Evolutionary conservation across 2,888 invertebrate genomes (phyloP).

Genomic region (Bembecia ichneumoniformis): DNA sequence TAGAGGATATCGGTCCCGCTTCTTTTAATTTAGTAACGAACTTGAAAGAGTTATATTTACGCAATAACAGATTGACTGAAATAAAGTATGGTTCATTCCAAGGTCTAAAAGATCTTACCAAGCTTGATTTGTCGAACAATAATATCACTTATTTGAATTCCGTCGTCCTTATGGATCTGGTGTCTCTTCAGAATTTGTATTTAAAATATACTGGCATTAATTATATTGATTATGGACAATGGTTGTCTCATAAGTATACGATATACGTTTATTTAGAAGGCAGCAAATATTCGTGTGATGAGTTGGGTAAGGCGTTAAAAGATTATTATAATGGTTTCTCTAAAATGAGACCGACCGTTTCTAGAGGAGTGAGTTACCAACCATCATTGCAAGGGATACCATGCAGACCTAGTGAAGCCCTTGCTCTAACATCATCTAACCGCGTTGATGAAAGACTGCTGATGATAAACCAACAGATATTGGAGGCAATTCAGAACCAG

Average conservation of each 20-base stretch:
- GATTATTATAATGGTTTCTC: constrained; percentile 49
- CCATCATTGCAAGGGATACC: constrained; percentile 49
- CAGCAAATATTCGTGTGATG: constrained; percentile 47
- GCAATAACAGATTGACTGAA: constrained; percentile 30
- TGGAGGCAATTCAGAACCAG: constrained; percentile 50
- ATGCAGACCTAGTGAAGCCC: constrained; percentile 20
- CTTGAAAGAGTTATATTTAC: constrained; percentile 37
- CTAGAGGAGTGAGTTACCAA: constrained; percentile 13
- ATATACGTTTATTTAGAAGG: constrained; percentile 45
- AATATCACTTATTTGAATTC: constrained; percentile 38
- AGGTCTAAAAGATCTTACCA: constrained; percentile 28
- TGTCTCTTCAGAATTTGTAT: constrained; percentile 32
- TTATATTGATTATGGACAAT: constrained; percentile 34
- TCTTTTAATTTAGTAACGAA: constrained; percentile 31
- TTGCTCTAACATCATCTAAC: constrained; percentile 7
- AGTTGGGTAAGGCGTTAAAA: constrained; percentile 39
- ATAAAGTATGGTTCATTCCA: constrained; percentile 47
- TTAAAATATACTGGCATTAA: constrained; percentile 37
- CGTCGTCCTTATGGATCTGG: constrained; percentile 43
- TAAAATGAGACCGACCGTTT: constrained; percentile 37
- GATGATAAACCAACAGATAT: constrained; percentile 42
- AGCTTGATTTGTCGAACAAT: constrained; percentile 35
- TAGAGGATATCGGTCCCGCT: constrained; percentile 36
- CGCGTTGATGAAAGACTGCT: constrained; percentile 42
- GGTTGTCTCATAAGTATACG: constrained; percentile 38